Evolutionary conservation across 30 jellyfish, hydroid and myxozoan genomes (phyloP).

Genomic region (Hydra vulgaris): DNA sequence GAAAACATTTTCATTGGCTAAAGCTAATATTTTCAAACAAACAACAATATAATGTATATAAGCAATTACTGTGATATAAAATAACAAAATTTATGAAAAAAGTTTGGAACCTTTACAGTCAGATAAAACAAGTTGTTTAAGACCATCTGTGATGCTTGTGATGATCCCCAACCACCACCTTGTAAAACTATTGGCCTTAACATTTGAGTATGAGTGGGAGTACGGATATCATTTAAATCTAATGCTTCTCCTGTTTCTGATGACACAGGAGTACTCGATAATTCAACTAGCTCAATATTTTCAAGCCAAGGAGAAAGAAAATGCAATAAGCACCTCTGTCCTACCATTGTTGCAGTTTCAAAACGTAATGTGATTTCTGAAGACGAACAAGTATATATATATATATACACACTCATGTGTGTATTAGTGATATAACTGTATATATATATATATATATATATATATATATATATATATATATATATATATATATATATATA

Average conservation of each 20-base stretch:
- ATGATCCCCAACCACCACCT: slow-evolving; percentile 97
- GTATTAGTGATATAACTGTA: too few relatives aligned
- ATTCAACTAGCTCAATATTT: slow-evolving; percentile 72
- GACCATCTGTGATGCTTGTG: slow-evolving; percentile 83
- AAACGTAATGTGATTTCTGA: slow-evolving; percentile 77
- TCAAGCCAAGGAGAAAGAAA: slow-evolving; percentile 87
- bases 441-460: too few relatives aligned
- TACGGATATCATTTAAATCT: slow-evolving; percentile 17
- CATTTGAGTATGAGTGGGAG: slow-evolving; percentile 23
- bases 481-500: too few relatives aligned
- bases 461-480: too few relatives aligned
- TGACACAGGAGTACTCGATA: slow-evolving; percentile 5
- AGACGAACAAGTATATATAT: not conserved
- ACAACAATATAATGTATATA: too few relatives aligned
- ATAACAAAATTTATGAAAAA: too few relatives aligned
- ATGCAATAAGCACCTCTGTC: slow-evolving; percentile 79
- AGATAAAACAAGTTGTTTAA: slow-evolving; percentile 67
- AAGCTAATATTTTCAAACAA: too few relatives aligned
- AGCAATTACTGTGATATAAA: too few relatives aligned
- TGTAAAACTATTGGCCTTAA: slow-evolving; percentile 47
- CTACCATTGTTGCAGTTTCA: slow-evolving; percentile 95
- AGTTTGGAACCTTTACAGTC: slow-evolving; percentile 92
- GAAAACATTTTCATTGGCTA: too few relatives aligned
- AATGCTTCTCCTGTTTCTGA: slow-evolving; percentile 15
- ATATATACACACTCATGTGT: too few relatives aligned